A percentile compares a stretch with the other conserved stretches of the same genome.
Conservation (phyloP, 2,113 vertebrate species). For the Phalacrocorax aristotelis region DNA sequence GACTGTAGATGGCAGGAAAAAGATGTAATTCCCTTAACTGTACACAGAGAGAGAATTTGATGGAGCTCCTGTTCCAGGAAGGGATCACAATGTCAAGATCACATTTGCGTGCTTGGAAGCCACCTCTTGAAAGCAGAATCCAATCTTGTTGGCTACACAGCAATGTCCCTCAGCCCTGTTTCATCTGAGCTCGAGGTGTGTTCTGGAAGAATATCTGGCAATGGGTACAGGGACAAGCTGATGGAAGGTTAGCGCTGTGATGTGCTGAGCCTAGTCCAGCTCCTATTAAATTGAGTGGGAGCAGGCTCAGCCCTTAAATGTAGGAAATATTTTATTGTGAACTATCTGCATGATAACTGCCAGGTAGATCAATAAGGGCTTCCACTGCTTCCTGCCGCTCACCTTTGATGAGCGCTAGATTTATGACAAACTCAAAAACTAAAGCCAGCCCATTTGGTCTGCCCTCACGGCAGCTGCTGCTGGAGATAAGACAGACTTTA, state of each 20-base stretch:
- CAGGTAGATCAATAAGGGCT: slow-evolving; percentile 50
- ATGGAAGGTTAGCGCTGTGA: neutral
- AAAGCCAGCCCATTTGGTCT: slow-evolving; percentile 22
- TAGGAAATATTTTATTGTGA: slow-evolving; percentile 45
- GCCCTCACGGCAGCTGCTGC: slow-evolving; percentile 8
- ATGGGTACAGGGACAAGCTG: neutral
- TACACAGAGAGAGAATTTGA: neutral
- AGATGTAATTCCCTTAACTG: neutral
- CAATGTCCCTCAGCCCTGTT: neutral
- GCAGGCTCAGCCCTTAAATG: slow-evolving; percentile 19
- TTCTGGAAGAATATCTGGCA: neutral
- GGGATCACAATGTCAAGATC: neutral
- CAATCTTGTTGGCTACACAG: neutral
- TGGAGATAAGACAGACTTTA: slow-evolving; percentile 35
- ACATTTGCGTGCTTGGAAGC: neutral
- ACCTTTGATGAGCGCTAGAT: slow-evolving; percentile 46
- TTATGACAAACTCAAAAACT: slow-evolving; percentile 25
- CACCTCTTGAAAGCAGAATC: neutral
- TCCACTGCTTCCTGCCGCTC: slow-evolving; percentile 34
- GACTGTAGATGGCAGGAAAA: neutral
- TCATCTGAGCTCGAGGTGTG: neutral
- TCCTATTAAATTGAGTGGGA: slow-evolving; percentile 1
- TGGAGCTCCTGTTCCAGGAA: neutral
- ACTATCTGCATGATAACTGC: slow-evolving; percentile 28
- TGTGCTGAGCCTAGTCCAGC: neutral